Evolutionary conservation across 23 tunicate genomes (phyloP), one percentile per base, ranked within the genome.

Genomic region (Trididemnum miniatum): DNA sequence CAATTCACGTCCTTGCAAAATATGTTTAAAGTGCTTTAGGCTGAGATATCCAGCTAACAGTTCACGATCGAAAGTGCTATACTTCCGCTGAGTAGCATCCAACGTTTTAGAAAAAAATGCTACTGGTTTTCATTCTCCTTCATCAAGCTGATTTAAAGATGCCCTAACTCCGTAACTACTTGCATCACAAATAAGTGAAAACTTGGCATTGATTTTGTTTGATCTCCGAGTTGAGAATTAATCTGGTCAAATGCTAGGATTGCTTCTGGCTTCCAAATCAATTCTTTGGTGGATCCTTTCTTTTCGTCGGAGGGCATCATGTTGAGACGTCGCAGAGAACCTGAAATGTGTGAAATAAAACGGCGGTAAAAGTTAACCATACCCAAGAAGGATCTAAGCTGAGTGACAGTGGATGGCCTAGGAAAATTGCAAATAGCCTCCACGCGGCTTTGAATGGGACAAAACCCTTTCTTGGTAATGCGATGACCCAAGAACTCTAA

Each of bases 341-440:
- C 65, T 29, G 81, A 39, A 28, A 52, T 65, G 65, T 76, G 64
- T 3, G 65, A 52, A 27, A 76, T 40, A 51, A 76, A 76, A 5
- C 63, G 65, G 36, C 81, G 65, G 32, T 76, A 76, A 76, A 76
- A n/a, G n/a, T n/a, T n/a, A n/a, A n/a, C n/a, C n/a, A n/a, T n/a
- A n/a, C 18, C 78, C 23, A 35, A 34, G 51, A 72, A 72, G 12
- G n/a, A 12, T 18, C 78, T 24, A 15, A 72, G 28, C 24, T 72
- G 38, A 20, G 35, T 72, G 20, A 34, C 78, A 72, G 78, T 72
- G 23, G 50, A 20, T 35, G 78, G 51, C 24, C 36, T 37, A 32
- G 78, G 78, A 72, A 72, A 72, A 1, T 72, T 34, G 25, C 51
- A 32, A 25, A 72, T 72, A 35, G 36, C 36, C 36, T 34, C 38